phyloP scores from a whole-genome alignment of 2,113 vertebrate genomes.

The Neolamprologus modestus region DNA sequence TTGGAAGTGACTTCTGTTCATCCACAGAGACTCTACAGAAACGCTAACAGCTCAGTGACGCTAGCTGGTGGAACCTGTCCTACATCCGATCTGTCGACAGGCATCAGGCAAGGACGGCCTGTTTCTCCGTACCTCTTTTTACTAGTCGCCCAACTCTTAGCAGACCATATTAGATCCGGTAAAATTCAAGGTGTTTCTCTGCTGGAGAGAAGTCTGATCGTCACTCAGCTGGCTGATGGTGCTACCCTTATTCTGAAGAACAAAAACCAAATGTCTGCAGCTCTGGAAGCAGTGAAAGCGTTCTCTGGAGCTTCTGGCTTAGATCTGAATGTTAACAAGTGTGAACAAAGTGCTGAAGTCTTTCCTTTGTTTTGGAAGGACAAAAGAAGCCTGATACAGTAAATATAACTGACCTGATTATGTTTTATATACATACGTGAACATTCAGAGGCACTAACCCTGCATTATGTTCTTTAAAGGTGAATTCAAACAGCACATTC shows the following conservation, averaged over 20 bases:
- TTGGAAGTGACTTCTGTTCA: background rate
- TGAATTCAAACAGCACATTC: background rate
- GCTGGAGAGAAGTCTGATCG: background rate
- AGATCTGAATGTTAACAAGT: background rate
- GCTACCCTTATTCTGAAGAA: background rate
- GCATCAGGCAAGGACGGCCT: background rate
- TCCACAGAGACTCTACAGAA: background rate
- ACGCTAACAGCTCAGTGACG: accelerated
- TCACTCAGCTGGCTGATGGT: background rate
- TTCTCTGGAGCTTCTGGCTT: background rate
- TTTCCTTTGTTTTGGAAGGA: background rate
- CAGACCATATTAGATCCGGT: background rate
- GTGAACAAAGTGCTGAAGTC: background rate
- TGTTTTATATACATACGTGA: background rate
- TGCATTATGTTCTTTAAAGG: background rate
- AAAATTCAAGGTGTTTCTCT: background rate
- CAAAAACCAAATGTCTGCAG: background rate
- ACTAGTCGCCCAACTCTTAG: background rate
- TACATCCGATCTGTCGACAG: background rate
- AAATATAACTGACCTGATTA: background rate
- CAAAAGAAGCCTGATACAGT: background rate
- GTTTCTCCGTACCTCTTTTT: background rate
- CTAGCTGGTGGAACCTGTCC: background rate
- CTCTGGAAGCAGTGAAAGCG: background rate
- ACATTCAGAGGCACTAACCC: background rate